Evolutionary conservation across 2,888 invertebrate genomes (phyloP).

Genomic region (Augochlorella aurata): DNA sequence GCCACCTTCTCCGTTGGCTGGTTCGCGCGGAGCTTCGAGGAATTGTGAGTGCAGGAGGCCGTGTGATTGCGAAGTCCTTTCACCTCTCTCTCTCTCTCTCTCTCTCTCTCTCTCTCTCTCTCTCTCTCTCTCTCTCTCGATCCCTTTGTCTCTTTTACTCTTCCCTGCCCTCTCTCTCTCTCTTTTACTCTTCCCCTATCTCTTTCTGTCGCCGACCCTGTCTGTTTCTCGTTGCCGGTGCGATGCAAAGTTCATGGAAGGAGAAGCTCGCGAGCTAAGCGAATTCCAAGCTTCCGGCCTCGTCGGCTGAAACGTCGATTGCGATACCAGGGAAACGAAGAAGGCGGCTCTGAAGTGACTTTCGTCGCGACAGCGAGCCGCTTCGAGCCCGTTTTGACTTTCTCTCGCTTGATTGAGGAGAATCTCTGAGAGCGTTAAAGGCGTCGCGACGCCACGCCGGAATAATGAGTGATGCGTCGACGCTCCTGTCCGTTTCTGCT

Average conservation of each 20-base stretch:
- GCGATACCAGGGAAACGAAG: constrained; percentile 1
- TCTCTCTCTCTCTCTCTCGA: constrained; percentile 12
- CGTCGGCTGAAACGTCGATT: background rate
- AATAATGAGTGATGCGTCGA: background rate
- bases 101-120: background rate
- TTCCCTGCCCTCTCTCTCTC: background rate
- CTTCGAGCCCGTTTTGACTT: background rate
- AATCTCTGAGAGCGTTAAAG: background rate
- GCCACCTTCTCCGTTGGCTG: constrained; percentile 1
- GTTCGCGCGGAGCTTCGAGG: constrained; percentile 33
- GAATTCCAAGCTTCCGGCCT: constrained; percentile 5
- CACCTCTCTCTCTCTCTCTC: background rate
- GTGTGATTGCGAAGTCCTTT: constrained; percentile 57
- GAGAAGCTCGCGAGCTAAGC: background rate
- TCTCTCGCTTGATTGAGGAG: background rate
- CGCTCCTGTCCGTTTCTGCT: background rate
- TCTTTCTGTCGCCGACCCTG: too few relatives aligned
- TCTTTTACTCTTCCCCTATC: background rate
- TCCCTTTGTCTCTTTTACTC: background rate
- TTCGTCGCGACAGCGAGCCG: background rate
- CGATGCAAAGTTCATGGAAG: background rate
- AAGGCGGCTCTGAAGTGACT: background rate
- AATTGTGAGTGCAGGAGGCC: constrained; percentile 63
- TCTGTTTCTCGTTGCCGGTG: background rate
- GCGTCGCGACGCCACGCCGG: background rate